Evolutionary conservation across 2,888 invertebrate genomes (phyloP), one percentile per base, ranked within the genome.

Genomic region (Euplexia lucipara): DNA sequence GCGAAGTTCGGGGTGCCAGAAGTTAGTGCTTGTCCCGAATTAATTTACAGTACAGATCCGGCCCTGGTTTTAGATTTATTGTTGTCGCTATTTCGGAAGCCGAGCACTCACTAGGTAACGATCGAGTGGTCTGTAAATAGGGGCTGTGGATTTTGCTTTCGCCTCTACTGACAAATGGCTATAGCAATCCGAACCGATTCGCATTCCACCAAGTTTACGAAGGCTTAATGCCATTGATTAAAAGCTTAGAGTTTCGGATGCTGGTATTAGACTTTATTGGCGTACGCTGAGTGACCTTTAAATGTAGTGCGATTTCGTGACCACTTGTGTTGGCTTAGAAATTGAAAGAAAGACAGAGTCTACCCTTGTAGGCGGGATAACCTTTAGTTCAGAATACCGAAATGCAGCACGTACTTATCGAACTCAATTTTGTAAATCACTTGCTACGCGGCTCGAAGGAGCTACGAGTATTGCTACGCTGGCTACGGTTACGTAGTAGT

Each of bases 101-200:
- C 64, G 58, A 72, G 69, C 60, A 72, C 79, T 84, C 76, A 75
- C 70, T 70, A 77, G 72, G 70, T 71, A 79, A 75, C 83, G 85
- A 86, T 87, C 83, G 82, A 88, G 86, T 83, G 85, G 79, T 83
- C 79, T 81, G 84, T 83, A 89, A 88, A 89, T 88, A 88, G 81
- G 80, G 80, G 75, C 72, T 81, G 78, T 78, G 72, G 86, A 85
- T 86, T 88, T 87, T 83, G 84, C 82, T 83, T 81, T 82, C 76
- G 79, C 75, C 76, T 77, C 71, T 71, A 69, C 81, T 83, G 85
- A 88, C 87, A 85, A 87, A 88, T 86, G 82, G 82, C 66, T 69
- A 56, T 66, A 72, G 69, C 76, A 79, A 80, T 77, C 73, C 62
- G 64, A 65, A 77, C 61, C 70, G 80, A 73, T 81, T 82, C 75